A percentile compares a stretch with the other conserved stretches of the same genome.
These are phyloP conservation scores for Cabera pusaria DNA, from an alignment of 2,888 invertebrate species.

Conservation along the genomic window DNA sequence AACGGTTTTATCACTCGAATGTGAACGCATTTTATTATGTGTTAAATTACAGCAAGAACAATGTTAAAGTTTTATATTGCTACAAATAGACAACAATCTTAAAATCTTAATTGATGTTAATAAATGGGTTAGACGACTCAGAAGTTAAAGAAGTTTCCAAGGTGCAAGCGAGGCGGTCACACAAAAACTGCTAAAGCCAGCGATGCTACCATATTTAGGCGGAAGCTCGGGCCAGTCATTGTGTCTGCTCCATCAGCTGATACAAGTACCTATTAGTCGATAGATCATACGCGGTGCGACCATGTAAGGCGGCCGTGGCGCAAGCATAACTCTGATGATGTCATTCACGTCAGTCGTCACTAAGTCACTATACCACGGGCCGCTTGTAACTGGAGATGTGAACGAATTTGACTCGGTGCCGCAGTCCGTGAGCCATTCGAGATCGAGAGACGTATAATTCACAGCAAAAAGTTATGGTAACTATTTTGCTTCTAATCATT, in stretches of 20 bases:
- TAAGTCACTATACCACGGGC: slow-evolving; percentile 38
- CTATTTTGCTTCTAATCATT: too few species aligned
- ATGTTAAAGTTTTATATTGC: slow-evolving; percentile 17
- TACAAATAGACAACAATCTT: slow-evolving; percentile 34
- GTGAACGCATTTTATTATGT: slow-evolving; percentile 20
- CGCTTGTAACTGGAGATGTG: slow-evolving; percentile 37
- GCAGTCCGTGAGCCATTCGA: slow-evolving; percentile 33
- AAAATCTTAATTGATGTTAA: slow-evolving; percentile 41
- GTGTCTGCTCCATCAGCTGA: slow-evolving; percentile 61
- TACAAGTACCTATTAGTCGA: slow-evolving; percentile 53
- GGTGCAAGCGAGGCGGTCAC: slow-evolving; percentile 25
- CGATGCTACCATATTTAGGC: slow-evolving; percentile 34
- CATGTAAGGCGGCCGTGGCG: slow-evolving; percentile 74
- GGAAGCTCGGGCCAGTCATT: slow-evolving; percentile 29
- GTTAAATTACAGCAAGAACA: slow-evolving; percentile 27
- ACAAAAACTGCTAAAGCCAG: slow-evolving; percentile 19
- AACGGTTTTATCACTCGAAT: slow-evolving; percentile 6
- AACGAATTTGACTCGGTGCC: slow-evolving; percentile 38
- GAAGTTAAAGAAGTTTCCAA: slow-evolving; percentile 11
- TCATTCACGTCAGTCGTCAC: slow-evolving; percentile 68
- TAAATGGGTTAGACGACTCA: slow-evolving; percentile 22
- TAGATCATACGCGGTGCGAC: slow-evolving; percentile 73
- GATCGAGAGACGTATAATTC: slow-evolving; percentile 9
- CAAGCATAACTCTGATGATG: slow-evolving; percentile 71
- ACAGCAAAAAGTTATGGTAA: slow-evolving; percentile 8